phyloP scores from a whole-genome alignment of 1,140 invertebrate genomes.

The Micrasema minimum region DNA sequence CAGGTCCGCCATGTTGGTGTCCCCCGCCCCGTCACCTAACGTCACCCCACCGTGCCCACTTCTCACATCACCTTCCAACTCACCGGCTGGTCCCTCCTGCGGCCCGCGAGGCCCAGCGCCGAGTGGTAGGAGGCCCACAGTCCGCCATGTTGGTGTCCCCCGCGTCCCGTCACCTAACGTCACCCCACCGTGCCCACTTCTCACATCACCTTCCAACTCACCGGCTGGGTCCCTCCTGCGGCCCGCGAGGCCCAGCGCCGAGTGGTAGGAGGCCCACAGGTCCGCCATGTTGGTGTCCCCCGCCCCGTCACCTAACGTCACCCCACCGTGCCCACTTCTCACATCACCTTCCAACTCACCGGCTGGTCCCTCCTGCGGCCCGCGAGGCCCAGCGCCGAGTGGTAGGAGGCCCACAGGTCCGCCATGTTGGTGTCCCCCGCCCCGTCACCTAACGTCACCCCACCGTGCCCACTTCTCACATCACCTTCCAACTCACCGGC shows the following conservation, averaged over 20 bases:
- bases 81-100: slow-evolving; percentile 72
- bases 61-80: slow-evolving; percentile 39
- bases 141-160: slow-evolving; percentile 77
- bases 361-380: slow-evolving; percentile 70
- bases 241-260: slow-evolving; percentile 71
- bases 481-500: slow-evolving; percentile 61
- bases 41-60: slow-evolving; percentile 58
- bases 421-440: slow-evolving; percentile 75
- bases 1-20: slow-evolving; percentile 78
- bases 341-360: slow-evolving; percentile 58
- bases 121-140: slow-evolving; percentile 82
- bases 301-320: slow-evolving; percentile 63
- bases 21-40: slow-evolving; percentile 62
- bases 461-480: slow-evolving; percentile 27
- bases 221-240: slow-evolving; percentile 71
- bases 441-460: slow-evolving; percentile 63
- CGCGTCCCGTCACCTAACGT: slow-evolving; percentile 63
- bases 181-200: slow-evolving; percentile 56
- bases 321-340: slow-evolving; percentile 55
- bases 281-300: slow-evolving; percentile 77
- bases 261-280: slow-evolving; percentile 82
- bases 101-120: slow-evolving; percentile 71
- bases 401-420: slow-evolving; percentile 82
- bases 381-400: slow-evolving; percentile 72
- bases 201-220: slow-evolving; percentile 55